Percentiles rank a stretch among this genome's conserved stretches.
Conservation (phyloP, 2,113 vertebrate genomes). For the Procavia capensis region DNA sequence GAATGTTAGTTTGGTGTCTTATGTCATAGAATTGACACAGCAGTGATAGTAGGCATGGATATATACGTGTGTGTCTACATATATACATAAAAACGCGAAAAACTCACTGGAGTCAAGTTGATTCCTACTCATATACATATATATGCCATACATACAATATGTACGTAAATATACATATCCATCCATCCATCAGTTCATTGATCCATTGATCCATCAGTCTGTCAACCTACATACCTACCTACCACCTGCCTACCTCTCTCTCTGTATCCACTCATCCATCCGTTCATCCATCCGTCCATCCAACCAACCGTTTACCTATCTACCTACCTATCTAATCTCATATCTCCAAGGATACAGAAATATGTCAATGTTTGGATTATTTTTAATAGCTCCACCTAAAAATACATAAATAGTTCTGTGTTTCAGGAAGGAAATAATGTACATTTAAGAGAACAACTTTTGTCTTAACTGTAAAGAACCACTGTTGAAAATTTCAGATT, state of each 20-base stretch:
- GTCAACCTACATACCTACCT: neutral
- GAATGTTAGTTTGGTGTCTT: constrained; percentile 31
- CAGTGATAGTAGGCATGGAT: neutral
- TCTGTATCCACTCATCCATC: too few relatives aligned
- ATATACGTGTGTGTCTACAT: neutral
- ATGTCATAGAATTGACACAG: neutral
- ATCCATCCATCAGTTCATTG: too few relatives aligned
- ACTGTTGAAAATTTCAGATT: neutral
- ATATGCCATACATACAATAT: too few relatives aligned
- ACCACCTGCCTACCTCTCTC: too few relatives aligned
- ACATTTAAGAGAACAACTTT: neutral
- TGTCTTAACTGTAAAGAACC: constrained; percentile 17
- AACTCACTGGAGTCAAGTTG: too few relatives aligned
- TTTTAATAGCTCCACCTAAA: constrained; percentile 32
- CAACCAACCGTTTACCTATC: too few relatives aligned
- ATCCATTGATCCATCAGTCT: too few relatives aligned
- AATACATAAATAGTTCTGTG: neutral
- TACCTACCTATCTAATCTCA: neutral
- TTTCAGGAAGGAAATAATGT: constrained; percentile 40
- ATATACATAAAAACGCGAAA: too few relatives aligned
- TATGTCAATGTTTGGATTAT: neutral
- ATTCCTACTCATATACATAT: too few relatives aligned
- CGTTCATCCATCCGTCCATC: too few relatives aligned
- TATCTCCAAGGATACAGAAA: neutral
- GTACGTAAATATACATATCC: too few relatives aligned